Conservation (phyloP, 2,113 vertebrate genomes). For the Lophochroa leadbeateri region DNA sequence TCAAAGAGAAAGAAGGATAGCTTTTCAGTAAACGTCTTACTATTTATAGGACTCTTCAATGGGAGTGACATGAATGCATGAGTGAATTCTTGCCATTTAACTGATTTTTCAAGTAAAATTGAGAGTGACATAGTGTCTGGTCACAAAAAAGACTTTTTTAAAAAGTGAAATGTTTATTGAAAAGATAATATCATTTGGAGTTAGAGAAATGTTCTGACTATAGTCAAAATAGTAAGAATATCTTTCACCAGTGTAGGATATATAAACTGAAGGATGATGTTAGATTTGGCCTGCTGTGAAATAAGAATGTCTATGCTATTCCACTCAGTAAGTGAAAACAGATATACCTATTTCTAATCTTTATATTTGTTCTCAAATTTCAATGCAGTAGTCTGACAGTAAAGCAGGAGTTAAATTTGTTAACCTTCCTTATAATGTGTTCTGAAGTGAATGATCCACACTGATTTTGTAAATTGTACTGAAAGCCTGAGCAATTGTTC, state of each 20-base stretch:
- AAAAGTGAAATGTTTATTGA: not conserved
- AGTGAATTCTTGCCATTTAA: not conserved
- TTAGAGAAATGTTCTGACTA: not conserved
- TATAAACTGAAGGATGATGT: not conserved
- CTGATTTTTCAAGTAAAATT: not conserved
- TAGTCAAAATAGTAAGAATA: not conserved
- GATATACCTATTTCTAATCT: not conserved
- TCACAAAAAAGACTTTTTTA: not conserved
- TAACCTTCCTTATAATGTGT: not conserved
- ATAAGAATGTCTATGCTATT: not conserved
- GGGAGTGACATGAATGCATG: not conserved
- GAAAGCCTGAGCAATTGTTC: not conserved
- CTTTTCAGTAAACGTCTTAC: not conserved
- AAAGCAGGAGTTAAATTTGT: not conserved
- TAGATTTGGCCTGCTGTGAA: not conserved
- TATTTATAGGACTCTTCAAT: not conserved
- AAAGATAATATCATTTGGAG: not conserved
- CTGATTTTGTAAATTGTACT: not conserved
- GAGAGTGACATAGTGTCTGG: not conserved
- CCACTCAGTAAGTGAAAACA: not conserved
- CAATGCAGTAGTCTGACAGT: not conserved
- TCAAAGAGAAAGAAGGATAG: not conserved
- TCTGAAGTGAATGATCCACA: not conserved
- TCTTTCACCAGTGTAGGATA: not conserved
- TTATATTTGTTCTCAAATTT: not conserved